phyloP scores from a whole-genome alignment of 1,140 invertebrate species.

The Goniozus legneri region DNA sequence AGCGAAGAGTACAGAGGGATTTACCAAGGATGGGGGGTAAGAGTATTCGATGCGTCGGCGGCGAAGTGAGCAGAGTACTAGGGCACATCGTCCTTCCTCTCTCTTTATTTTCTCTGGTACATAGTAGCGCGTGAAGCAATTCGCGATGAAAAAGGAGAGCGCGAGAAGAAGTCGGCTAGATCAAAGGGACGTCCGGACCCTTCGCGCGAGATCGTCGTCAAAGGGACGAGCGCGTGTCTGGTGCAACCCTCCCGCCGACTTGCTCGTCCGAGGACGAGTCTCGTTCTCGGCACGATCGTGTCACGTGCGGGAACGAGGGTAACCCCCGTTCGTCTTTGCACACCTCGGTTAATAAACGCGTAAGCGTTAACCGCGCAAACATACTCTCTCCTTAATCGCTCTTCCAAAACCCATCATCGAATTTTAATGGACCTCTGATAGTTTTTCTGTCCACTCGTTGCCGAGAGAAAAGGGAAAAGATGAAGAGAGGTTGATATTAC shows the following conservation, averaged over 20 bases:
- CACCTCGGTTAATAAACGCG: slow-evolving; percentile 28
- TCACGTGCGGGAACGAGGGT: too few relatives aligned
- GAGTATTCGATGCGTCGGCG: too few relatives aligned
- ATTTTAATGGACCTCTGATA: too few relatives aligned
- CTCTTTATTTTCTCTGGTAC: slow-evolving; percentile 1
- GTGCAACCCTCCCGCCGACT: slow-evolving; percentile 24
- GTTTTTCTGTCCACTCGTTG: background rate
- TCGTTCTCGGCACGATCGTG: slow-evolving; percentile 12
- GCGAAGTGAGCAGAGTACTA: too few relatives aligned
- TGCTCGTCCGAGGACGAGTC: slow-evolving; percentile 19
- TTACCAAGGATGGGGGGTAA: too few relatives aligned
- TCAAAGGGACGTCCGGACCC: slow-evolving; percentile 30
- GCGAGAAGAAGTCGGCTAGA: slow-evolving; percentile 31
- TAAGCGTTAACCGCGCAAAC: too few relatives aligned
- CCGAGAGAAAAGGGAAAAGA: background rate
- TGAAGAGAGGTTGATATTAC: background rate
- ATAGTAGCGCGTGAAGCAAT: slow-evolving; percentile 11
- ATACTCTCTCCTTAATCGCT: too few relatives aligned
- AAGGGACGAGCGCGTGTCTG: slow-evolving; percentile 29
- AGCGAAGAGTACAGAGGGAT: too few relatives aligned
- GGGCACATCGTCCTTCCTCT: slow-evolving; percentile 19
- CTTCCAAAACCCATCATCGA: too few relatives aligned
- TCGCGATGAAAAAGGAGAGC: too few relatives aligned
- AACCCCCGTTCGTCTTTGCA: too few relatives aligned
- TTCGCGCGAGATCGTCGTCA: slow-evolving; percentile 24